Conservation (phyloP, 2,113 vertebrate species). For the Scolopax mira region DNA sequence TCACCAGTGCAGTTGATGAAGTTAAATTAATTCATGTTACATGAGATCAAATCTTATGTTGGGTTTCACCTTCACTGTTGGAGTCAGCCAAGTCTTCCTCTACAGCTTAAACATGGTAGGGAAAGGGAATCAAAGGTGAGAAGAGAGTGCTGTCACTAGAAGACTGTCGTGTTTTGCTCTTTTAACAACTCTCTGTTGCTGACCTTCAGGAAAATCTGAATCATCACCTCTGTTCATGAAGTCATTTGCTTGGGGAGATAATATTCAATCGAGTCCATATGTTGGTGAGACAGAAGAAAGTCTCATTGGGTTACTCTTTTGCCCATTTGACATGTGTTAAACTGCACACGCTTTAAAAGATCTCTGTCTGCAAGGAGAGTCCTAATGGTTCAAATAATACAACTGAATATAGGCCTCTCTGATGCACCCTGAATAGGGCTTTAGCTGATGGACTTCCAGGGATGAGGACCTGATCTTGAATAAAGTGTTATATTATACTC, state of each 20-base stretch:
- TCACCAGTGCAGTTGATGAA: neutral
- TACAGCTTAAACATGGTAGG: neutral
- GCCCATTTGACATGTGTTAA: neutral
- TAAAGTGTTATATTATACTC: neutral
- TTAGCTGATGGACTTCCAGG: neutral
- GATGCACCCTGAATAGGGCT: neutral
- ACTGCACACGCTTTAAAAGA: neutral
- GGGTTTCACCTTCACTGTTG: neutral
- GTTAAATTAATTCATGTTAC: neutral
- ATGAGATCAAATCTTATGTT: neutral
- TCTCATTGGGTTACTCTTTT: neutral
- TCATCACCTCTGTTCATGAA: neutral
- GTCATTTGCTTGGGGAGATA: neutral
- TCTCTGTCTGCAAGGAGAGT: neutral
- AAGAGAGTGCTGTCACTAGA: neutral
- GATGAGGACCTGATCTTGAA: neutral
- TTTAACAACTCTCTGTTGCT: neutral
- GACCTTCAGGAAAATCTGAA: neutral
- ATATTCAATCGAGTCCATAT: fast-evolving
- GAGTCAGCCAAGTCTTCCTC: neutral
- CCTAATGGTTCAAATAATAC: neutral
- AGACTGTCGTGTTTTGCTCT: neutral
- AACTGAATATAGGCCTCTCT: neutral
- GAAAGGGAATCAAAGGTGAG: neutral
- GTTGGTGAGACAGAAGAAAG: neutral